These are phyloP conservation scores for Eospalax fontanierii DNA, from an alignment of 2,797 vertebrate species.

Conservation along the genomic window DNA sequence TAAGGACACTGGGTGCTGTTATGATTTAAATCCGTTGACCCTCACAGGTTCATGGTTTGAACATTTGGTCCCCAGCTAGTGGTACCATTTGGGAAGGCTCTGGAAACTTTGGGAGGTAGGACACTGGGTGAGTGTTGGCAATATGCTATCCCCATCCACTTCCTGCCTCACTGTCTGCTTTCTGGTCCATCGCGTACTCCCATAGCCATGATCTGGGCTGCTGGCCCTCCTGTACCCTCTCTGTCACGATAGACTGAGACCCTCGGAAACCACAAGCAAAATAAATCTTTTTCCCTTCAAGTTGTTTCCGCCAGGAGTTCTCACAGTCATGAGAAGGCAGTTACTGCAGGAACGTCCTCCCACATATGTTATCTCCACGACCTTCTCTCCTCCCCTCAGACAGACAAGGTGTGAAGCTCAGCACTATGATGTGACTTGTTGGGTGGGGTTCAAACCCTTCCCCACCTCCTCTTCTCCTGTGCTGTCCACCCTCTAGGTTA, in stretches of 20 bases:
- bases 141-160: not conserved
- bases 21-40: not conserved
- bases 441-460: not conserved
- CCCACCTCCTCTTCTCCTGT: not conserved
- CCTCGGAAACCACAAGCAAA: not conserved
- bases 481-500: not conserved
- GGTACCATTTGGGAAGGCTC: not conserved
- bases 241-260: not conserved
- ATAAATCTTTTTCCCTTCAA: too few relatives aligned
- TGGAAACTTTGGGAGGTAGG: not conserved
- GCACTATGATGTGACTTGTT: not conserved
- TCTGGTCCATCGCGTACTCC: not conserved
- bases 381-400: not conserved
- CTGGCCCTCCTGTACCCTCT: not conserved
- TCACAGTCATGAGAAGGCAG: not conserved
- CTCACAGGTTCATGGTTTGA: not conserved
- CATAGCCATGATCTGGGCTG: not conserved
- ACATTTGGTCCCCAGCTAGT: not conserved
- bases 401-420: not conserved
- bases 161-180: not conserved
- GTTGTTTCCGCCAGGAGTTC: not conserved
- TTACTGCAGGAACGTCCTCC: too few relatives aligned
- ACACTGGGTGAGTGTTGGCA: not conserved
- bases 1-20: not conserved
- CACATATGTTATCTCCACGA: not conserved